These are phyloP conservation scores for Ophiothrix spiculata DNA, from an alignment of 35 echinoderm and acorn worm species.

Conservation along the genomic window DNA sequence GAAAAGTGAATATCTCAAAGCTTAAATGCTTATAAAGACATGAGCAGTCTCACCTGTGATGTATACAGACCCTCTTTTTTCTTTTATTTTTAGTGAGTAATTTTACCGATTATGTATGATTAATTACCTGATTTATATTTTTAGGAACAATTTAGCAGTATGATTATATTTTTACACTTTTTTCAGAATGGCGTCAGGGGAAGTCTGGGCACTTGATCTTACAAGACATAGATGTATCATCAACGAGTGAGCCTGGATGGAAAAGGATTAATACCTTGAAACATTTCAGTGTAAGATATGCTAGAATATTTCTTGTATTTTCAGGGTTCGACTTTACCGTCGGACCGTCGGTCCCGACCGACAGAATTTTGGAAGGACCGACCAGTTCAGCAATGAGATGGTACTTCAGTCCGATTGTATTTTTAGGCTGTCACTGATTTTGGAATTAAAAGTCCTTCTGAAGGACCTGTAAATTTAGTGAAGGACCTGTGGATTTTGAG, in stretches of 20 bases:
- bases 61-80: no score
- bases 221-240: not conserved
- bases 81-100: no score
- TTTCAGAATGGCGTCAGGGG: conserved; percentile 13
- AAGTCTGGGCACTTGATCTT: not conserved
- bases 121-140: no score
- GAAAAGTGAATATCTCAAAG: no score
- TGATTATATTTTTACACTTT: not conserved
- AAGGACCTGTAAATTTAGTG: not conserved
- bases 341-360: not conserved
- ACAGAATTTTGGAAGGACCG: not conserved
- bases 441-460: no score
- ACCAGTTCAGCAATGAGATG: not conserved
- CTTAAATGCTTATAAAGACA: no score
- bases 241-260: not conserved
- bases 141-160: not conserved
- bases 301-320: no score
- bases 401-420: not conserved
- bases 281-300: conserved; percentile 15
- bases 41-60: no score
- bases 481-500: no score
- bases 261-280: conserved; percentile 19
- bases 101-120: no score
- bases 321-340: not conserved
- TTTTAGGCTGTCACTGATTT: not conserved